Base-by-base conservation (phyloP, 2,888 invertebrate genomes). In the Diplazon laetatorius region DNA sequence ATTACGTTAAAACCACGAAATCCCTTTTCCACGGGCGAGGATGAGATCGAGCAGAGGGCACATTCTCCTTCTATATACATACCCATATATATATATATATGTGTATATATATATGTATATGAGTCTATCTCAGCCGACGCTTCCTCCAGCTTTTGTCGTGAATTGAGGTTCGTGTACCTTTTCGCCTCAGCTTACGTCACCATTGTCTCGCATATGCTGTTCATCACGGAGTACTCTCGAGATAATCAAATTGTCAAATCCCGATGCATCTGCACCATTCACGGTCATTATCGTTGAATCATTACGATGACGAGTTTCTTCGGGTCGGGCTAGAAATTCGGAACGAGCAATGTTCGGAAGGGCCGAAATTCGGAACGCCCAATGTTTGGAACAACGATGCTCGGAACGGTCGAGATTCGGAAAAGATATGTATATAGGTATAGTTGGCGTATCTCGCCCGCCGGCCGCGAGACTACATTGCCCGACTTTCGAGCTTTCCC, bases 1-100 rank as follows among this genome's bases (percentile, higher is more conserved):
- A 87, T 87, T 86, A 85, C 82, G 85, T 63, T 86, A 83, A 87
- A 87, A 85, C 87, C 87, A 73, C 83, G 75, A 78, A 82, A 84
- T 83, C 80, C 82, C 81, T 80, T 73, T 80, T 83, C 82, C 82
- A 80, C 60, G 77, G 69, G 71, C 69, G 73, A 76, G 73, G 74
- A 79, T 71, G 81, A 81, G 80, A 75, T 73, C 78, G 76, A 70
- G 65, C 65, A 69, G 30, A 30, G 55, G 39, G 59, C 37, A 65
- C 18, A 22, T 37, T 37, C 25, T 39, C n/a, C 52, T 25, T n/a
- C 52, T 25, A 22, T 25, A 25, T 25, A 12, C 52, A 14, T 42
- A n/a, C 42, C 42, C 4, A n/a, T n/a, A 9, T 59, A 37, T 44
- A 50, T 50, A 12, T 22, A 39, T 20, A 39, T 59, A 20, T 59